These are phyloP conservation scores for Nomada lathburiana DNA, from an alignment of 2,888 invertebrate genomes.

Conservation along the genomic window DNA sequence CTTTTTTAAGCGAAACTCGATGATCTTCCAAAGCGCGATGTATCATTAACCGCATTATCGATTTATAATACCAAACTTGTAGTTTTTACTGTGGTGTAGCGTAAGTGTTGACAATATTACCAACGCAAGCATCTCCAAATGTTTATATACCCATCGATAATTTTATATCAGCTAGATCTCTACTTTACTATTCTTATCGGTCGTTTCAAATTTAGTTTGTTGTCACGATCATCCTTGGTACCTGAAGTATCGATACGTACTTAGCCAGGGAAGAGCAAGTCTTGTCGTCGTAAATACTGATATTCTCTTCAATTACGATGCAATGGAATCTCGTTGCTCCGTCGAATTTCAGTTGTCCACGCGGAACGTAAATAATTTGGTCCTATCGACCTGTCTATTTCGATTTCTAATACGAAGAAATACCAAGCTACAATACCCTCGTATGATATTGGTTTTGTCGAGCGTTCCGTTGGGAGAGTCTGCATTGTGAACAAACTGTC, in stretches of 20 bases:
- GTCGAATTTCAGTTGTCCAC: too few species aligned
- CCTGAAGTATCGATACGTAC: conserved; percentile 52
- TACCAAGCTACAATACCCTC: conserved; percentile 1
- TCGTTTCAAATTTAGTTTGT: conserved; percentile 36
- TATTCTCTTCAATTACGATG: neutral
- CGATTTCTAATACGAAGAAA: neutral
- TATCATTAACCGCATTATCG: conserved; percentile 54
- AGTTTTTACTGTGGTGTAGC: conserved; percentile 53
- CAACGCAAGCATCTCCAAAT: conserved; percentile 39
- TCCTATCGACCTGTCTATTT: too few species aligned
- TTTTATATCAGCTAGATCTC: conserved; percentile 22
- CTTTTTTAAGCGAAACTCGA: conserved; percentile 33
- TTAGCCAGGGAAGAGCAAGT: conserved; percentile 54
- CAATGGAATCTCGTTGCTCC: too few species aligned
- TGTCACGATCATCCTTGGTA: conserved; percentile 54
- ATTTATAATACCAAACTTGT: conserved; percentile 57
- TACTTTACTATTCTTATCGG: neutral
- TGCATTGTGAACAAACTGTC: conserved; percentile 72
- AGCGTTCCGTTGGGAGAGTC: conserved; percentile 2
- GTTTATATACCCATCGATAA: conserved; percentile 43
- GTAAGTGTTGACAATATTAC: conserved; percentile 60
- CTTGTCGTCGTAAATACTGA: conserved; percentile 20
- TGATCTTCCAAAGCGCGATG: conserved; percentile 47
- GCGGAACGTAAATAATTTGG: too few species aligned
- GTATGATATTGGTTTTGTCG: conserved; percentile 18